Conservation (phyloP, 2,888 invertebrate genomes). For the Monopis laevigella region DNA sequence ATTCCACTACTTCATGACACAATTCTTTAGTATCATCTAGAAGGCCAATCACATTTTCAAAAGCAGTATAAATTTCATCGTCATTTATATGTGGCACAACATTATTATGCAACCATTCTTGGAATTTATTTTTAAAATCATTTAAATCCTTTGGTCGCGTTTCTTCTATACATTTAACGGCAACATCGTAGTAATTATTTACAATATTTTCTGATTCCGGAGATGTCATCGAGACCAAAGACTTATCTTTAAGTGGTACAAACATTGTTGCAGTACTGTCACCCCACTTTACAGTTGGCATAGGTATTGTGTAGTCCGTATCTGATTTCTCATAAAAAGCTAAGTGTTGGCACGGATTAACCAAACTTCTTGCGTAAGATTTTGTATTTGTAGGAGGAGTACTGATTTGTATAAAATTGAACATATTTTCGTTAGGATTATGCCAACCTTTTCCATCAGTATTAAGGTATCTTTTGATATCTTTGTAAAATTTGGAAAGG, state of each 20-base stretch:
- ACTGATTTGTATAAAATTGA: slow-evolving; percentile 31
- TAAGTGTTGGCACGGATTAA: slow-evolving; percentile 34
- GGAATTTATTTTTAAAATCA: slow-evolving; percentile 60
- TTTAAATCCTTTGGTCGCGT: slow-evolving; percentile 33
- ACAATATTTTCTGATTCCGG: slow-evolving; percentile 42
- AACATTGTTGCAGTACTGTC: slow-evolving; percentile 64
- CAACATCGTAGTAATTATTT: slow-evolving; percentile 65
- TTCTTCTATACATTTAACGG: slow-evolving; percentile 54
- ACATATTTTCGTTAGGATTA: slow-evolving; percentile 26
- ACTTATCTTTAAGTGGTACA: slow-evolving; percentile 61
- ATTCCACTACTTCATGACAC: slow-evolving; percentile 17
- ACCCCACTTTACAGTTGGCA: slow-evolving; percentile 69
- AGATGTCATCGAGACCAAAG: slow-evolving; percentile 30
- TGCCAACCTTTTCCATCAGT: slow-evolving; percentile 71
- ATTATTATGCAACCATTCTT: slow-evolving; percentile 59
- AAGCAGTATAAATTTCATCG: slow-evolving; percentile 67
- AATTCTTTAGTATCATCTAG: slow-evolving; percentile 28
- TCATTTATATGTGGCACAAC: slow-evolving; percentile 66
- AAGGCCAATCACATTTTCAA: slow-evolving; percentile 53
- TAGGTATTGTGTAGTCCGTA: slow-evolving; percentile 40
- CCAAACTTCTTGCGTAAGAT: slow-evolving; percentile 20
- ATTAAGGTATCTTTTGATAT: slow-evolving; percentile 63
- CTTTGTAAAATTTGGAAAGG: slow-evolving; percentile 62
- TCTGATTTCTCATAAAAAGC: slow-evolving; percentile 37
- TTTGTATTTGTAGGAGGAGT: slow-evolving; percentile 24